phyloP scores from a whole-genome alignment of 2,888 invertebrate genomes.

The Cryptophagus acutangulus region DNA sequence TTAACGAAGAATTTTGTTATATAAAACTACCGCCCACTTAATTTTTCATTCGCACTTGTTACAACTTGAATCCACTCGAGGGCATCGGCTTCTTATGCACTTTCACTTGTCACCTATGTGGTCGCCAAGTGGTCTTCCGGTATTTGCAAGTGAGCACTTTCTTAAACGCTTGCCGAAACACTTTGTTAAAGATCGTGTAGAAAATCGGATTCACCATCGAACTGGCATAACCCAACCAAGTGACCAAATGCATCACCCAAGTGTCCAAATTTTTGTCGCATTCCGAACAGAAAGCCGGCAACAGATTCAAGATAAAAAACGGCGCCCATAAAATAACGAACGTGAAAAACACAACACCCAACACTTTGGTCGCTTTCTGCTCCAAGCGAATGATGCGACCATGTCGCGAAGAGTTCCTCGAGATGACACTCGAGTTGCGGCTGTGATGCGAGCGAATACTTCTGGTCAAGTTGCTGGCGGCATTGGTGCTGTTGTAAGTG shows the following conservation, averaged over 20 bases:
- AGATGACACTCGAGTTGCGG: constrained; percentile 75
- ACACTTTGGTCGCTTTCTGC: constrained; percentile 93
- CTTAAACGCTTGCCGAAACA: constrained; percentile 86
- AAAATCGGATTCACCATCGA: constrained; percentile 95
- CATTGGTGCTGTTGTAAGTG: constrained; percentile 29
- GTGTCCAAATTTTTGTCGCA: constrained; percentile 71
- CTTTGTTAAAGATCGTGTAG: constrained; percentile 93
- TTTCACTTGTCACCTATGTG: constrained; percentile 50
- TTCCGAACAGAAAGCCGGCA: constrained; percentile 76
- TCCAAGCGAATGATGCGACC: constrained; percentile 82
- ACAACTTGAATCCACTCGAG: too few species aligned
- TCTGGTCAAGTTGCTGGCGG: constrained; percentile 28
- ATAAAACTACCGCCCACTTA: too few species aligned
- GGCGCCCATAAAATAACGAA: constrained; percentile 96
- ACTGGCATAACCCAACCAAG: constrained; percentile 92
- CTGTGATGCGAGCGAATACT: constrained; percentile 67
- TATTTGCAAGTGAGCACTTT: constrained; percentile 78
- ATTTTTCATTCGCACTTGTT: too few species aligned
- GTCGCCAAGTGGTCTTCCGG: constrained; percentile 56
- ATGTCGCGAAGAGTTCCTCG: constrained; percentile 74
- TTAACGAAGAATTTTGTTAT: too few species aligned
- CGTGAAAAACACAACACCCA: constrained; percentile 91
- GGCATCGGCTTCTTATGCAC: constrained; percentile 20
- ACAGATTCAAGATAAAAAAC: constrained; percentile 84
- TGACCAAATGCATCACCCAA: constrained; percentile 80